phyloP scores from a whole-genome alignment of 1,140 invertebrate species.

The Drosophila littoralis region DNA sequence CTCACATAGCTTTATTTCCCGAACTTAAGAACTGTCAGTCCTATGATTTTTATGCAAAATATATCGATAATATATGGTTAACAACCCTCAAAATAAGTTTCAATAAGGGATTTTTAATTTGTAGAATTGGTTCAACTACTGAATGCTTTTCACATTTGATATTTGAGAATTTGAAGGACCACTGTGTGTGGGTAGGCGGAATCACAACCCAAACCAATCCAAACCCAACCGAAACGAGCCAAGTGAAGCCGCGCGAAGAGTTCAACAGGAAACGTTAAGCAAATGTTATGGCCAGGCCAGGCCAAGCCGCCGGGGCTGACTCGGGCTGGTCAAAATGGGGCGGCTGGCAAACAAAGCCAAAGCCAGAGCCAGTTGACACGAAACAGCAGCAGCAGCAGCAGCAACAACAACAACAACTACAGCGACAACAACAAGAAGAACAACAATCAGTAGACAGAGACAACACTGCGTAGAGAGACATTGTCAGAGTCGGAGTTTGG shows the following conservation, averaged over 20 bases:
- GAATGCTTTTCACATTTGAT: background rate
- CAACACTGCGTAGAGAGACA: slow-evolving; percentile 68
- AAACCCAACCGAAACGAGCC: slow-evolving; percentile 18
- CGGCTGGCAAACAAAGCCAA: slow-evolving; percentile 68
- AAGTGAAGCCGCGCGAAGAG: slow-evolving; percentile 33
- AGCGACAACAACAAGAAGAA: slow-evolving; percentile 32
- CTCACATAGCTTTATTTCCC: too few relatives aligned
- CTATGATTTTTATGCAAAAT: too few relatives aligned
- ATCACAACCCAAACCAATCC: slow-evolving; percentile 23
- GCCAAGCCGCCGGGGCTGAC: slow-evolving; percentile 15
- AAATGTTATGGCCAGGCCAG: slow-evolving; percentile 69
- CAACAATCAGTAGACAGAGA: slow-evolving; percentile 38
- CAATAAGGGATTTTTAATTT: too few relatives aligned
- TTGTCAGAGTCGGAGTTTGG: slow-evolving; percentile 66
- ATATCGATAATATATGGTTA: too few relatives aligned
- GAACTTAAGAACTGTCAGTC: too few relatives aligned
- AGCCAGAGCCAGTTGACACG: slow-evolving; percentile 70
- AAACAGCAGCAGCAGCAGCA: slow-evolving; percentile 53
- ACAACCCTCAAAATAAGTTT: too few relatives aligned
- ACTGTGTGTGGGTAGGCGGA: slow-evolving; percentile 37
- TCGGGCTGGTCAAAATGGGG: slow-evolving; percentile 59
- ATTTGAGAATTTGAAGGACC: background rate
- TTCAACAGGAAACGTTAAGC: slow-evolving; percentile 76
- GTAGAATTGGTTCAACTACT: too few relatives aligned
- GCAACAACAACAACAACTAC: slow-evolving; percentile 8